Evolutionary conservation across 1,140 invertebrate genomes (phyloP).

Genomic region (Saccostrea glomerata): DNA sequence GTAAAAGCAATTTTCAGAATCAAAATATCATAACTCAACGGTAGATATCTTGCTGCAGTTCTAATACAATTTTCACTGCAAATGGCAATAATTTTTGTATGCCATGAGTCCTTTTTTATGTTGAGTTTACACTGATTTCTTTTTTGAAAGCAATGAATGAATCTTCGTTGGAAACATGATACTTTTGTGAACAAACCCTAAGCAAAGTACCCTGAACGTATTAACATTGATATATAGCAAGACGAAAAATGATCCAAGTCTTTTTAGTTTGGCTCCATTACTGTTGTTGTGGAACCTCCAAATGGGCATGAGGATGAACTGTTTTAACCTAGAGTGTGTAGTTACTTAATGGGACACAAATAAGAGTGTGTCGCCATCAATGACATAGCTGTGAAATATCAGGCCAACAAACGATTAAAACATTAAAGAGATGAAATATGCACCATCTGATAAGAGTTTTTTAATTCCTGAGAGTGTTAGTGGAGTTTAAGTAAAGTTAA

Average conservation of each 20-base stretch:
- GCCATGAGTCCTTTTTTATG: no score
- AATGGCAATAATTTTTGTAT: no score
- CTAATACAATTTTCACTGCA: no score
- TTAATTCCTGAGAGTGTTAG: neutral
- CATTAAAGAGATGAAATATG: constrained; percentile 31
- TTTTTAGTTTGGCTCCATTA: constrained; percentile 25
- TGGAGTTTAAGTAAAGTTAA: constrained; percentile 8
- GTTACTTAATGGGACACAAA: constrained; percentile 2
- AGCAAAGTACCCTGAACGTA: constrained; percentile 1
- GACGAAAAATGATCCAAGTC: constrained; percentile 16
- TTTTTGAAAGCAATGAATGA: neutral
- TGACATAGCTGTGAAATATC: neutral
- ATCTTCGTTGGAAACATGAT: neutral
- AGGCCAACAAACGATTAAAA: constrained; percentile 11
- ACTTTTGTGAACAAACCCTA: neutral
- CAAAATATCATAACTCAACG: no score
- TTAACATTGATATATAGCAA: constrained; percentile 35
- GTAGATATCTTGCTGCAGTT: no score
- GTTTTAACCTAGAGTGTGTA: constrained; percentile 14
- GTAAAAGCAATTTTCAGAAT: no score
- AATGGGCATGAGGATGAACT: constrained; percentile 1
- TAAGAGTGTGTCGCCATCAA: neutral
- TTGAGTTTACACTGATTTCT: no score
- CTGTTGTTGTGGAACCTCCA: neutral
- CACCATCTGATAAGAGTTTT: constrained; percentile 8